These are phyloP conservation scores for Eulemur macaco DNA, from an alignment of 2,113 vertebrate species.

Conservation along the genomic window DNA sequence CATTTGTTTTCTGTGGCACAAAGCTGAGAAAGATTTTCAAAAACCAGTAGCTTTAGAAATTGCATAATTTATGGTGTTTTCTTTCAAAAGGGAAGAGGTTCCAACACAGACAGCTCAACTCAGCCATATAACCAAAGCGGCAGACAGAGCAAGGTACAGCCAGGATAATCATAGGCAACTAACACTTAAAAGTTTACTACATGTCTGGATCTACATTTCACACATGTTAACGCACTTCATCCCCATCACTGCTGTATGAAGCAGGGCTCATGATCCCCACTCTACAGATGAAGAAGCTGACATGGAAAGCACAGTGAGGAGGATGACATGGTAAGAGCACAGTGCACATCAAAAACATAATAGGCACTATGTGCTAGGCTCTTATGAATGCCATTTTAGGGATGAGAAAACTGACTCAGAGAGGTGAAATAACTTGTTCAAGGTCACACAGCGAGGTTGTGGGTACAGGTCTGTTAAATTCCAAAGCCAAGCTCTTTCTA, in stretches of 20 bases:
- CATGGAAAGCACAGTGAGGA: not conserved
- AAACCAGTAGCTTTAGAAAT: not conserved
- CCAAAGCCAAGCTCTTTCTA: not conserved
- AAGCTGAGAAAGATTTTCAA: not conserved
- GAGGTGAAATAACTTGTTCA: not conserved
- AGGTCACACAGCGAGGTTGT: not conserved
- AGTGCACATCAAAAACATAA: rapidly evolving
- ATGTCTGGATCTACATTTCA: not conserved
- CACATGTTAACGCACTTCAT: rapidly evolving
- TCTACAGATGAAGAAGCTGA: not conserved
- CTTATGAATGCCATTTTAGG: not conserved
- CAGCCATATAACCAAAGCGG: not conserved
- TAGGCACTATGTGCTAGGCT: not conserved
- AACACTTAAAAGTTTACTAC: rapidly evolving
- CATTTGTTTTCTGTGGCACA: not conserved
- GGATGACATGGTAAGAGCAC: rapidly evolving
- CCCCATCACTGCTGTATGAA: rapidly evolving
- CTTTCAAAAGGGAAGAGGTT: not conserved
- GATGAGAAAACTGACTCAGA: not conserved
- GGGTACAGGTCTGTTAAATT: not conserved
- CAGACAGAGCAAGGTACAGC: rapidly evolving
- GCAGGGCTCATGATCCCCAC: rapidly evolving
- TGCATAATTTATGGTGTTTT: rapidly evolving
- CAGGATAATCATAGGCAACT: rapidly evolving
- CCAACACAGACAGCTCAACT: not conserved